Base-by-base conservation (phyloP, 2,888 invertebrate genomes). In the Pachydiplax longipennis region DNA sequence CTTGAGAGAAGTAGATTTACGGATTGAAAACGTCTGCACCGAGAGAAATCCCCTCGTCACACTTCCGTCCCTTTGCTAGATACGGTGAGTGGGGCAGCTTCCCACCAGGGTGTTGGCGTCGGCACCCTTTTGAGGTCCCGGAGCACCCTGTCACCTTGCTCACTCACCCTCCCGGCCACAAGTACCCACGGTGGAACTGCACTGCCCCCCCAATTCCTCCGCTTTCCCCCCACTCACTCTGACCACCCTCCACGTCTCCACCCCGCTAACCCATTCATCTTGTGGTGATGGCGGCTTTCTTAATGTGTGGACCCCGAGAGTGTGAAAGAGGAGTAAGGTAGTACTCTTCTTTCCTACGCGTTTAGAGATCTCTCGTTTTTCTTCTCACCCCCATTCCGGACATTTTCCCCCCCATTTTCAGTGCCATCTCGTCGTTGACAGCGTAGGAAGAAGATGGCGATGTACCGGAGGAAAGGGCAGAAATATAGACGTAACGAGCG, bases 211-310 rank as follows among this genome's bases (percentile, higher is more conserved):
- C 58, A 13, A 18, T 22, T 58, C 61, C 61, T 15, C 61, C n/a
- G n/a, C n/a, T n/a, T 15, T 48, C 87, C n/a, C 22, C 37, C 58
- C 35, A n/a, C n/a, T n/a, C 58, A 58, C 10, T 58, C 22, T 53
- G 87, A 65, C 87, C 80, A 61, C 65, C 90, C 87, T 80, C 58
- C 87, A 81, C 73, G 90, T 40, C 90, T 80, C 65, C 90, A 81
- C 80, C 44, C n/a, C 58, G 73, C 91, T 90, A 92, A 81, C 92
- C 92, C 83, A 92, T 92, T 91, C 92, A 92, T 90, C 92, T 92
- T 80, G 92, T 92, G 92, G 92, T 91, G 91, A 91, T 90, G 91
- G 92, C 92, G 90, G 91, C 90, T 91, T 91, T 91, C 92, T 91
- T 92, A 92, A 93, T 92, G 92, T 92, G 91, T 81, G 22, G 53